Evolutionary conservation across 2,888 invertebrate species (phyloP).

Genomic region (Polia nebulosa): DNA sequence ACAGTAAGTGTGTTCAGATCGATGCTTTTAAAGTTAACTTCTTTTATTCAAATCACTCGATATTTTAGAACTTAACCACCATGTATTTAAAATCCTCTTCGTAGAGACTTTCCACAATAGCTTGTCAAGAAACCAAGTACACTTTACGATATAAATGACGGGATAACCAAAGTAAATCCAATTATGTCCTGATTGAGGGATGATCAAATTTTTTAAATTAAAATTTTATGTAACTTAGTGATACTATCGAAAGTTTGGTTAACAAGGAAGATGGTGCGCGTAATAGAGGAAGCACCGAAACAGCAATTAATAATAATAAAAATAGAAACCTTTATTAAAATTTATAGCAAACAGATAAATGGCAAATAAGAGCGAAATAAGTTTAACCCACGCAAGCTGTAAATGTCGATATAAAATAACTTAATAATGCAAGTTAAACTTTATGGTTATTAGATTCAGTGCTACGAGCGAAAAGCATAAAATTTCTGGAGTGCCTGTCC

Average conservation of each 20-base stretch:
- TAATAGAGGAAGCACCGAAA: neutral
- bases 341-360: slow-evolving; percentile 30
- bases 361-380: slow-evolving; percentile 7
- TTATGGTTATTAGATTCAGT: slow-evolving; percentile 38
- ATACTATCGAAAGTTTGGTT: neutral
- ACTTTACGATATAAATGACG: neutral
- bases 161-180: neutral
- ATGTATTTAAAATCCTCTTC: neutral
- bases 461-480: slow-evolving; percentile 30
- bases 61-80: neutral
- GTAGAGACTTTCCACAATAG: neutral
- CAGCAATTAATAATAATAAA: neutral
- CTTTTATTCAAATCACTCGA: neutral
- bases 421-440: slow-evolving; percentile 30
- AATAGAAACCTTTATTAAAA: slow-evolving; percentile 15
- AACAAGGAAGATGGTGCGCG: neutral
- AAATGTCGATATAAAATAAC: slow-evolving; percentile 36
- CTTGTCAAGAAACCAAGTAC: neutral
- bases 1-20: neutral
- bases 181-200: neutral
- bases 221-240: neutral
- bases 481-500: slow-evolving; percentile 9
- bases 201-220: neutral
- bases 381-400: slow-evolving; percentile 11
- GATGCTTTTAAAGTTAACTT: slow-evolving; percentile 5